Conservation (phyloP, 2,113 vertebrate species). For the Phalacrocorax pelagicus region DNA sequence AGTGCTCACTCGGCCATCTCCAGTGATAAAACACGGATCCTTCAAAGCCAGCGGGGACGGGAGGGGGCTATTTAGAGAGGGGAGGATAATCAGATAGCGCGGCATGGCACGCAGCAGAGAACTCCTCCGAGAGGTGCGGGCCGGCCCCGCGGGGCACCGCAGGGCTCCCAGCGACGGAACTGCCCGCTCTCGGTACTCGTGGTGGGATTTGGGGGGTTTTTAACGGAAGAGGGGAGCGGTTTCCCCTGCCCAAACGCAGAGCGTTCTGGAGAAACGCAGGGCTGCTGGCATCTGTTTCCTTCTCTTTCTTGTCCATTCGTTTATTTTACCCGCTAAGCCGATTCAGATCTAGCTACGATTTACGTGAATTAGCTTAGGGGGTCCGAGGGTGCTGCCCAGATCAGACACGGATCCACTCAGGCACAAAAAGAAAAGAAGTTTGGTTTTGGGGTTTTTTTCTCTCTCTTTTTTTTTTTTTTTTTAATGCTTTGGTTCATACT, state of each 20-base stretch:
- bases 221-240: not conserved
- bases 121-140: not conserved
- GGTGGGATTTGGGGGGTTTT: not conserved
- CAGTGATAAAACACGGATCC: slow-evolving; percentile 4
- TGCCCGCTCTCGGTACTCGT: not conserved
- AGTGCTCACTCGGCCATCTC: slow-evolving; percentile 40
- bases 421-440: not conserved
- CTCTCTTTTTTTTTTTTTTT: not conserved
- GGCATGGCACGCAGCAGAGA: not conserved
- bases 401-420: slow-evolving; percentile 13
- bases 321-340: slow-evolving; percentile 3
- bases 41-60: slow-evolving; percentile 26
- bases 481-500: slow-evolving; percentile 37
- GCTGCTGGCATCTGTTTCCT: not conserved
- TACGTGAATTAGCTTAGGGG: not conserved
- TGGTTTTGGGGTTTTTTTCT: not conserved
- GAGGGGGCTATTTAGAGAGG: not conserved
- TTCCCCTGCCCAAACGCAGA: not conserved
- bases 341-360: not conserved
- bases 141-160: not conserved
- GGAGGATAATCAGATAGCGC: not conserved
- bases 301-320: not conserved
- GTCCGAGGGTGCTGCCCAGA: not conserved
- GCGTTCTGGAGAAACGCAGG: not conserved
- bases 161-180: not conserved